These are phyloP conservation scores for Hyposoter dolosus DNA, from an alignment of 2,888 invertebrate genomes.

Conservation along the genomic window DNA sequence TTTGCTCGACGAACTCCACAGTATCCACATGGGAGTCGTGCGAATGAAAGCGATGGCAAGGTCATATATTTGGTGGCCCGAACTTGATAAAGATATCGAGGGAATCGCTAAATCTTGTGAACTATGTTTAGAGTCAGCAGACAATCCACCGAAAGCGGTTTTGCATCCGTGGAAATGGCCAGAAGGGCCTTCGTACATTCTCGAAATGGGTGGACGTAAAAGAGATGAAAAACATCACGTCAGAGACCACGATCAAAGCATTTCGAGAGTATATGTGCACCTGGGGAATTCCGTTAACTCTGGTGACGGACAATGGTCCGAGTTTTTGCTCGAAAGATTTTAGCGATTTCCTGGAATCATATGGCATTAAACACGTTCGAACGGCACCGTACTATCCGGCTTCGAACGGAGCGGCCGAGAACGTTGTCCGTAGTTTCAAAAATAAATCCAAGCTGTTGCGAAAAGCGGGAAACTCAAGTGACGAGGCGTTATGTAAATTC, in stretches of 20 bases:
- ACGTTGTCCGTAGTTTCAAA: conserved; percentile 55
- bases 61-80: conserved; percentile 14
- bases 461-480: conserved; percentile 1
- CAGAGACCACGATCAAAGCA: conserved; percentile 37
- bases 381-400: conserved; percentile 13
- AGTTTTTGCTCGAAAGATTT: background rate
- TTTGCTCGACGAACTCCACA: background rate
- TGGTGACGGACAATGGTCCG: conserved; percentile 14
- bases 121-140: background rate
- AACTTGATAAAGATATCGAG: background rate
- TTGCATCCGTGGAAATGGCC: conserved; percentile 9
- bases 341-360: background rate
- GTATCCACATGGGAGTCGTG: background rate
- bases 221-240: conserved; percentile 35
- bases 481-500: conserved; percentile 17
- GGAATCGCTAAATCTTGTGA: background rate
- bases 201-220: conserved; percentile 69
- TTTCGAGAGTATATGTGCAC: conserved; percentile 51
- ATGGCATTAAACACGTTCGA: background rate
- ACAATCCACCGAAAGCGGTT: background rate
- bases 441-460: conserved; percentile 50
- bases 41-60: conserved; percentile 10
- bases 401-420: conserved; percentile 32
- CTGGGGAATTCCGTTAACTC: conserved; percentile 41
- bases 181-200: background rate